Base-by-base conservation (phyloP, 2,888 invertebrate species). In the Herminia tarsipennalis region DNA sequence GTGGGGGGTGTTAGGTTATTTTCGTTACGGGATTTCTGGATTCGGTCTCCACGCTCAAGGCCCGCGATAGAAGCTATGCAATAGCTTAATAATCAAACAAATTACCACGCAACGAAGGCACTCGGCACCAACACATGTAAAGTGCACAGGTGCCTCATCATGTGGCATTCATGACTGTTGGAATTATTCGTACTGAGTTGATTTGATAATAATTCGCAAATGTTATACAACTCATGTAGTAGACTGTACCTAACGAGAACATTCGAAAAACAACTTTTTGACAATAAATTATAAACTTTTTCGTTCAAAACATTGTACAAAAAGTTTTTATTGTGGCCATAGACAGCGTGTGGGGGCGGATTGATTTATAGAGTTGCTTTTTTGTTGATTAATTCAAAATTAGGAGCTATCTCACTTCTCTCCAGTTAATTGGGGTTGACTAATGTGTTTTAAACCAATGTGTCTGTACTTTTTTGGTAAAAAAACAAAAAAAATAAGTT, bases 321-420 rank as follows among this genome's bases (percentile, higher is more conserved):
- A 70, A 72, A 69, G 50, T 64, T 49, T 52, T 61, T 71, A 63
- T 64, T 13, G 13, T 13, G 22, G 28, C 37, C 36, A 38, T 36
- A 27, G 30, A 40, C 67, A 21, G 55, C 77, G 73, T 76, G 82
- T 80, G 81, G 67, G 73, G 76, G 65, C 62, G 64, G 34, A 27
- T 78, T 85, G 87, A 87, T 88, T 86, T 86, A 87, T 84, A 65
- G 46, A 46, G 33, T 61, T 64, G 56, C 52, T 73, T 79, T 76
- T 82, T 83, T 81, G 74, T 79, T 81, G 76, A 80, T 81, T 83
- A 82, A 85, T 86, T 83, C 80, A 66, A 78, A 86, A 85, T 85
- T 81, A 80, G 78, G 60, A 71, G 66, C 78, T 83, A 86, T 86
- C 83, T 81, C 42, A 24, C 47, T 62, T 64, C 53, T 37, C 56